Percentiles rank a stretch among this genome's conserved stretches.
phyloP scores from a whole-genome alignment of 2,888 invertebrate species.

The Microchrysa polita region DNA sequence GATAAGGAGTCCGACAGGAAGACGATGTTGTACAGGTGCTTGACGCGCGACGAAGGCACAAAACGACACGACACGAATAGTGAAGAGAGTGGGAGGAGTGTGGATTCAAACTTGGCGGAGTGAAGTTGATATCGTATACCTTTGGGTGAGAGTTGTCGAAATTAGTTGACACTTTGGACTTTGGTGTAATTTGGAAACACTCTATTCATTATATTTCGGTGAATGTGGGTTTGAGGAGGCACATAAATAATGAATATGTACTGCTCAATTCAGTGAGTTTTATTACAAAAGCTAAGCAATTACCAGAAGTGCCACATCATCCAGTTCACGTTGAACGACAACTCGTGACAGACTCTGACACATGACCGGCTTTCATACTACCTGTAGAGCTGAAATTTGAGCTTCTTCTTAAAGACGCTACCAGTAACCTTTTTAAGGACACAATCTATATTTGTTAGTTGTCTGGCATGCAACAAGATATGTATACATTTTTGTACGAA shows the following conservation, averaged over 20 bases:
- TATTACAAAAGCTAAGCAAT: too few relatives aligned
- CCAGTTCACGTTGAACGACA: too few relatives aligned
- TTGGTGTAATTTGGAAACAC: too few relatives aligned
- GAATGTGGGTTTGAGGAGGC: too few relatives aligned
- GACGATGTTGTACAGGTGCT: conserved; percentile 5
- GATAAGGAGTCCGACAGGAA: conserved; percentile 2
- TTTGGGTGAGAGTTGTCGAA: conserved; percentile 11
- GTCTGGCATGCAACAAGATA: conserved; percentile 9
- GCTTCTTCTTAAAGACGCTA: conserved; percentile 7
- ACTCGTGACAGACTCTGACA: background rate
- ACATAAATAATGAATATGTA: too few relatives aligned
- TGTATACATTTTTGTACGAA: conserved; percentile 1
- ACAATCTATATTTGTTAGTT: conserved; percentile 11
- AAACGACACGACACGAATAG: background rate
- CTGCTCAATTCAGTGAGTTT: too few relatives aligned
- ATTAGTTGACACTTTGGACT: background rate
- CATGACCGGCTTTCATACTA: background rate
- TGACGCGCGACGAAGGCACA: background rate
- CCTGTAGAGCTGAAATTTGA: conserved; percentile 19
- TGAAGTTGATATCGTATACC: background rate
- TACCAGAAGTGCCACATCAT: too few relatives aligned
- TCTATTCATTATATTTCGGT: too few relatives aligned
- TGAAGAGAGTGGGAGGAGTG: background rate
- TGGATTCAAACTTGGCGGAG: background rate
- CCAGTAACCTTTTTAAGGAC: background rate